These are phyloP conservation scores for Hydrochoerus hydrochaeris DNA, from an alignment of 2,113 vertebrate genomes.

Conservation along the genomic window DNA sequence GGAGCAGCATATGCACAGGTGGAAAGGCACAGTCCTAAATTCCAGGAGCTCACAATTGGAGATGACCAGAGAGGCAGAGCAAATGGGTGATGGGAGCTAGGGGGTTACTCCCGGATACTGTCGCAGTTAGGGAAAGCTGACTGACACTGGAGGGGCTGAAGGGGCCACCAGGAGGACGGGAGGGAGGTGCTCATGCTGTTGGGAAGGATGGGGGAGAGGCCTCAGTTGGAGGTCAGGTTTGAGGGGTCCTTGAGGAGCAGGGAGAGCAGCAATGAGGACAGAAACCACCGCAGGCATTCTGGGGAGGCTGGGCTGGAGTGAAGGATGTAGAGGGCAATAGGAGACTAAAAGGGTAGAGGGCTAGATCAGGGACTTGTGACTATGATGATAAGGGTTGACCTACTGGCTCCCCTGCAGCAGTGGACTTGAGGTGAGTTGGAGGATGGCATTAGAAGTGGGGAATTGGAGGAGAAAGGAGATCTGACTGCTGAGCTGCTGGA, in stretches of 20 bases:
- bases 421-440: no score
- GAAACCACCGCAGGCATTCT: no score
- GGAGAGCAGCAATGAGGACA: not conserved
- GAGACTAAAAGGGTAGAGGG: not conserved
- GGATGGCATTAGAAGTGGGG: not conserved
- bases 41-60: no score
- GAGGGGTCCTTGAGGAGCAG: not conserved
- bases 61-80: not conserved
- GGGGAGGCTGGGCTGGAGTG: not conserved
- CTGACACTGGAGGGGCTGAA: no score
- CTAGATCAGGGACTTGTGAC: not conserved
- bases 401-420: fast-evolving
- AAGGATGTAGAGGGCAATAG: not conserved
- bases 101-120: not conserved
- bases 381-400: not conserved
- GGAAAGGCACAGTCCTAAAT: not conserved
- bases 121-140: not conserved
- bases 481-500: not conserved
- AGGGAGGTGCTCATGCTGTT: no score
- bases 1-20: fast-evolving
- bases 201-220: not conserved
- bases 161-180: not conserved
- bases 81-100: not conserved
- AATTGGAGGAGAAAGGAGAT: not conserved
- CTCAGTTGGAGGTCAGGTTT: not conserved